Percentiles rank a stretch among this genome's conserved stretches.
phyloP scores from a whole-genome alignment of 2,888 invertebrate genomes.

The Frankliniella fusca region DNA sequence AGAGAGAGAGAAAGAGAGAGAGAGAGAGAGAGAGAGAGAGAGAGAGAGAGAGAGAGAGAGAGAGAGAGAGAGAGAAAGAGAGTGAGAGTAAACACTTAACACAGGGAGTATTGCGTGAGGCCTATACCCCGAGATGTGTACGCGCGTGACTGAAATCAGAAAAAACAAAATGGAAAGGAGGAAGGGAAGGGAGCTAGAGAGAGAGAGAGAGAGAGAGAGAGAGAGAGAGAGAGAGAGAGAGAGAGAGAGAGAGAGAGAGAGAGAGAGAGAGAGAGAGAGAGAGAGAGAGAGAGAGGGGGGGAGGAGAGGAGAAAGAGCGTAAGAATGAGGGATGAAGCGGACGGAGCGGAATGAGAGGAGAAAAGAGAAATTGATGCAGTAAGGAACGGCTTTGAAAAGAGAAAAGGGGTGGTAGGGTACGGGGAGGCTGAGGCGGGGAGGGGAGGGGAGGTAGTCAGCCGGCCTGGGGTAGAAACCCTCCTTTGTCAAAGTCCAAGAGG shows the following conservation, averaged over 20 bases:
- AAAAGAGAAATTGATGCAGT: background rate
- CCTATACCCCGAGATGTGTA: too few species aligned
- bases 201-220: slow-evolving; percentile 1
- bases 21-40: too few species aligned
- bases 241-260: slow-evolving; percentile 1
- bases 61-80: background rate
- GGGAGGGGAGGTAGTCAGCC: background rate
- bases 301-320: background rate
- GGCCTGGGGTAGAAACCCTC: background rate
- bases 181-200: background rate
- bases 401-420: background rate
- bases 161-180: too few species aligned
- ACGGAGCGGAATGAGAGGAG: background rate
- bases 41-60: background rate
- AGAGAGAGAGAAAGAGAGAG: too few species aligned
- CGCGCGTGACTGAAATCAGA: too few species aligned
- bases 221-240: background rate
- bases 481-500: background rate
- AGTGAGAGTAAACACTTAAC: background rate
- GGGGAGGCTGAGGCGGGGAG: background rate
- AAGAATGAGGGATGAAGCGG: background rate
- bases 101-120: too few species aligned
- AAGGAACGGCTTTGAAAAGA: too few species aligned
- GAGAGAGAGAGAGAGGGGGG: background rate
- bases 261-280: slow-evolving; percentile 1